These are phyloP conservation scores for Pammene fasciana DNA, from an alignment of 2,888 invertebrate genomes.

Conservation along the genomic window DNA sequence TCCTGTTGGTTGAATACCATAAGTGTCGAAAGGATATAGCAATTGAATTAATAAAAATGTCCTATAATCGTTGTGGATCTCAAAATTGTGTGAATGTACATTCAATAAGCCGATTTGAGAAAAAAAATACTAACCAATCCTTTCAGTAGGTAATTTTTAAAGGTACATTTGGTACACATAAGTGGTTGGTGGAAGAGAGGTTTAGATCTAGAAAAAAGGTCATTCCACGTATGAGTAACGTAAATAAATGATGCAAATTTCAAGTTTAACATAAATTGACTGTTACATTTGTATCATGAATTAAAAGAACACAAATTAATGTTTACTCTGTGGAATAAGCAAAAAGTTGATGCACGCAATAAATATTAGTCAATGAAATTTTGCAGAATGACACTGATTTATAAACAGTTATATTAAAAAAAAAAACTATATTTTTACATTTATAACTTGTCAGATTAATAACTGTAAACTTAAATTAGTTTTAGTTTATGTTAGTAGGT, in stretches of 20 bases:
- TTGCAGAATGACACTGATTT: background rate
- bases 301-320: no score
- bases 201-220: no score
- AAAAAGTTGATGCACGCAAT: background rate
- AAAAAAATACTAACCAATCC: background rate
- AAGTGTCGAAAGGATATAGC: background rate
- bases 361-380: background rate
- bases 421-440: background rate
- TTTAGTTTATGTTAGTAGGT: no score
- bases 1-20: no score
- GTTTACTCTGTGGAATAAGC: background rate
- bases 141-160: background rate
- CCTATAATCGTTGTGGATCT: slow-evolving; percentile 21
- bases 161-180: background rate
- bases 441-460: no score
- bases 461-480: no score
- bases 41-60: background rate
- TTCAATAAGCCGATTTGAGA: slow-evolving; percentile 5
- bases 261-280: no score
- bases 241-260: no score
- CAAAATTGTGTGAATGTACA: slow-evolving; percentile 28
- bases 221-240: no score
- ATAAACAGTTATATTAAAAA: background rate
- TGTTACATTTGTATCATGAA: no score
- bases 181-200: background rate